These are phyloP conservation scores for Corythoichthys haematopterus DNA, from an alignment of 2,113 vertebrate genomes.

Conservation along the genomic window DNA sequence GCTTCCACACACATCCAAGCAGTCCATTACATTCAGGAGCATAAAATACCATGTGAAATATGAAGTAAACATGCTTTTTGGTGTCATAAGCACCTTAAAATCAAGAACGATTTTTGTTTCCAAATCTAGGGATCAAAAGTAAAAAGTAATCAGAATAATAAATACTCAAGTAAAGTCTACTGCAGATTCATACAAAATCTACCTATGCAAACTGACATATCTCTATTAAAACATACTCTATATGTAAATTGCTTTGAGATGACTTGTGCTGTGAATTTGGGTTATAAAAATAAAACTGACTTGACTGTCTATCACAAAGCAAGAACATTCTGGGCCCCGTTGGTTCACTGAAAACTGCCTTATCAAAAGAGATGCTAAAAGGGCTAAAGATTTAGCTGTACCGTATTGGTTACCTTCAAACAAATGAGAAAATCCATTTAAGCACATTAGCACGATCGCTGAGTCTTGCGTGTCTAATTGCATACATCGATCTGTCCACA, in stretches of 20 bases:
- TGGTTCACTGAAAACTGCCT: neutral
- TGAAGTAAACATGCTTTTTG: too few species aligned
- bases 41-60: too few species aligned
- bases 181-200: neutral
- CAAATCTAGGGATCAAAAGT: neutral
- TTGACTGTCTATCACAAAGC: neutral
- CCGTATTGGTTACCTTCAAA: slow-evolving; percentile 56
- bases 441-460: slow-evolving; percentile 68
- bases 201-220: neutral
- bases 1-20: too few species aligned
- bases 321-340: neutral
- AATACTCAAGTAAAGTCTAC: neutral
- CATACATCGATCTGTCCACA: slow-evolving; percentile 62
- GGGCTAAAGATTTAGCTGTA: slow-evolving; percentile 60
- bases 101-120: neutral
- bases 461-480: slow-evolving; percentile 65
- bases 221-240: neutral
- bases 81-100: too few species aligned
- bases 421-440: slow-evolving; percentile 65
- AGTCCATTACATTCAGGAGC: too few species aligned
- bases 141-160: neutral
- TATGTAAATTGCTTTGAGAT: neutral
- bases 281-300: neutral
- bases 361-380: slow-evolving; percentile 47
- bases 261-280: neutral